A percentile compares a stretch with the other conserved stretches of the same genome.
Evolutionary conservation across 1,140 invertebrate genomes (phyloP).

Genomic region (Drosophila saltans): DNA sequence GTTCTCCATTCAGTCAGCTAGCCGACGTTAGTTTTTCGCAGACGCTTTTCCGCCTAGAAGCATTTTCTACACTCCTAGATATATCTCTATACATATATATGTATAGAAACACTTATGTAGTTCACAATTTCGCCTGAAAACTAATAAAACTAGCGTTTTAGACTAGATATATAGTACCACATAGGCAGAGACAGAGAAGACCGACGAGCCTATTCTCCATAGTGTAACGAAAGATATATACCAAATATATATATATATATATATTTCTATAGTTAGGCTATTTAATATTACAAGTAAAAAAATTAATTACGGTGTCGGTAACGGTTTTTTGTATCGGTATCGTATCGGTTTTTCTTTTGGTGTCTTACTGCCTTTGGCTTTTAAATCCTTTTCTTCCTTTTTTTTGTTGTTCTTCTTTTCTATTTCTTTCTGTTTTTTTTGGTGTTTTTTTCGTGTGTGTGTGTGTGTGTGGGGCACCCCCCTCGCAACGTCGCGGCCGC

Average conservation of each 20-base stretch:
- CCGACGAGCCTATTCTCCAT: background rate
- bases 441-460: conserved; percentile 21
- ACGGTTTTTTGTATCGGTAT: no score
- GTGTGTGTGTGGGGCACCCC: conserved; percentile 1
- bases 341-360: background rate
- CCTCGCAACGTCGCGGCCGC: conserved; percentile 30
- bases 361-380: background rate
- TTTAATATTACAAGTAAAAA: background rate
- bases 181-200: no score
- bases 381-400: background rate
- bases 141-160: conserved; percentile 6
- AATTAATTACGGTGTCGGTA: background rate
- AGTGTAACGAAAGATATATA: background rate
- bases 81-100: conserved; percentile 3
- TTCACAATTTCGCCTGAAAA: conserved; percentile 12
- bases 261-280: background rate
- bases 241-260: background rate
- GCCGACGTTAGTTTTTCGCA: conserved; percentile 80
- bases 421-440: background rate
- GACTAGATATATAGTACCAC: background rate
- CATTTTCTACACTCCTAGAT: conserved; percentile 54
- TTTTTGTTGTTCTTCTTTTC: background rate
- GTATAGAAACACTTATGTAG: conserved; percentile 35
- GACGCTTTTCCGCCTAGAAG: conserved; percentile 78
- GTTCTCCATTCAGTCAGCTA: conserved; percentile 74